A percentile compares a stretch with the other conserved stretches of the same genome.
Conservation (phyloP, 2,113 vertebrate genomes). For the Synchiropus splendidus region DNA sequence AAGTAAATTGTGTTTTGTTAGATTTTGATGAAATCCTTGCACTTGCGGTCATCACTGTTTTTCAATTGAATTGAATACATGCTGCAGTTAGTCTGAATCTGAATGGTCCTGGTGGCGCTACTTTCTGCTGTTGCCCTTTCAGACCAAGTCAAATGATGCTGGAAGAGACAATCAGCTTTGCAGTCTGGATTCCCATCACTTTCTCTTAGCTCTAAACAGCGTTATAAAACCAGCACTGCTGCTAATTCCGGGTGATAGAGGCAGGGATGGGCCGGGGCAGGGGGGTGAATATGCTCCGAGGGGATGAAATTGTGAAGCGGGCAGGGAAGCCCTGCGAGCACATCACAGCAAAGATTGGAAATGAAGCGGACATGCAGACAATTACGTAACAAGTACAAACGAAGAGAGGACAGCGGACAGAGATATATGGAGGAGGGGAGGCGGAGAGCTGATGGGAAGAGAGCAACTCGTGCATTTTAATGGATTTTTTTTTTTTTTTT, state of each 20-base stretch:
- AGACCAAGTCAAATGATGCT: no score
- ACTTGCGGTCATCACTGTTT: no score
- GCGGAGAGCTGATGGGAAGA: slow-evolving; percentile 1
- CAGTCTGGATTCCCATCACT: slow-evolving; percentile 4
- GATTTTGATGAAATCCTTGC: no score
- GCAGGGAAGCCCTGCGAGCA: slow-evolving; percentile 37
- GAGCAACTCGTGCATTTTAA: slow-evolving; percentile 40
- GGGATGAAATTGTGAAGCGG: slow-evolving; percentile 41
- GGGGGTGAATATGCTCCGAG: slow-evolving; percentile 33
- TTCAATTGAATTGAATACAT: no score
- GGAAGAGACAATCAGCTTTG: no score
- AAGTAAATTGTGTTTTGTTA: no score
- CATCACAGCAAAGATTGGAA: slow-evolving; percentile 57
- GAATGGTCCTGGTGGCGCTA: no score
- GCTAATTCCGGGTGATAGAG: slow-evolving; percentile 35
- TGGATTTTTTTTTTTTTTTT: slow-evolving; percentile 42
- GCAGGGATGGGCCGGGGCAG: slow-evolving; percentile 14
- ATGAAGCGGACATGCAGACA: slow-evolving; percentile 57
- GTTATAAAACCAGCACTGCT: slow-evolving; percentile 48
- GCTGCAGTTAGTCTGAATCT: no score
- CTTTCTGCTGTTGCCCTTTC: no score
- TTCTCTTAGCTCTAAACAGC: slow-evolving; percentile 17
- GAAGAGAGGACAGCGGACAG: slow-evolving; percentile 34
- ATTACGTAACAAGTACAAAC: slow-evolving; percentile 56
- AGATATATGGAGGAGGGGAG: slow-evolving; percentile 13